Evolutionary conservation across 2,888 invertebrate species (phyloP).

Genomic region (Acheta domesticus): DNA sequence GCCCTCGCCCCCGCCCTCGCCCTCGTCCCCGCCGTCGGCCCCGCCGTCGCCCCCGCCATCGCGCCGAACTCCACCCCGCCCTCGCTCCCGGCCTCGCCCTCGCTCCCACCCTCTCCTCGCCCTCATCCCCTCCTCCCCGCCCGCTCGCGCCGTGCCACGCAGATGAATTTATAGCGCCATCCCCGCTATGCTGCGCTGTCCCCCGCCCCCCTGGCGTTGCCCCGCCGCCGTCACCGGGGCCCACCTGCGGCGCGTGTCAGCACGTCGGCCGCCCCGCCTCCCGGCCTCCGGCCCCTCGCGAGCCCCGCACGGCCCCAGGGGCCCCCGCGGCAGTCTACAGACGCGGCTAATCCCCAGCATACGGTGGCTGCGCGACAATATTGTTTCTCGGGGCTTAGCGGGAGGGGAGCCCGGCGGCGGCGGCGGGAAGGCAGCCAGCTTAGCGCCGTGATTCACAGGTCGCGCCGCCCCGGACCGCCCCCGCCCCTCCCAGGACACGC

Average conservation of each 20-base stretch:
- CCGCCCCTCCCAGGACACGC: background rate
- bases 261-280: background rate
- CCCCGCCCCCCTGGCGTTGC: too few species aligned
- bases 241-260: constrained; percentile 1
- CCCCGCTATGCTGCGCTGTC: too few species aligned
- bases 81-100: too few species aligned
- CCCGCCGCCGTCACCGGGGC: background rate
- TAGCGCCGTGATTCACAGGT: constrained; percentile 30
- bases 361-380: constrained; percentile 38
- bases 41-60: too few species aligned
- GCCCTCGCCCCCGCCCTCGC: too few species aligned
- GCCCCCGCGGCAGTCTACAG: background rate
- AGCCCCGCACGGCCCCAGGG: too few species aligned
- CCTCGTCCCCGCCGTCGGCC: too few species aligned
- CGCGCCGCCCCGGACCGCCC: background rate
- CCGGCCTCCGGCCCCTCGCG: background rate
- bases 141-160: too few species aligned
- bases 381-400: constrained; percentile 37
- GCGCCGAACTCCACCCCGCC: too few species aligned
- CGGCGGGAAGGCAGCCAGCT: constrained; percentile 25
- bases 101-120: too few species aligned
- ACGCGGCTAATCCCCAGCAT: constrained; percentile 38
- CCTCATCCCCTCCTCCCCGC: too few species aligned
- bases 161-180: too few species aligned
- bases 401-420: constrained; percentile 32